These are phyloP conservation scores for Bombycilla garrulus DNA, from an alignment of 2,113 vertebrate genomes.

Conservation along the genomic window DNA sequence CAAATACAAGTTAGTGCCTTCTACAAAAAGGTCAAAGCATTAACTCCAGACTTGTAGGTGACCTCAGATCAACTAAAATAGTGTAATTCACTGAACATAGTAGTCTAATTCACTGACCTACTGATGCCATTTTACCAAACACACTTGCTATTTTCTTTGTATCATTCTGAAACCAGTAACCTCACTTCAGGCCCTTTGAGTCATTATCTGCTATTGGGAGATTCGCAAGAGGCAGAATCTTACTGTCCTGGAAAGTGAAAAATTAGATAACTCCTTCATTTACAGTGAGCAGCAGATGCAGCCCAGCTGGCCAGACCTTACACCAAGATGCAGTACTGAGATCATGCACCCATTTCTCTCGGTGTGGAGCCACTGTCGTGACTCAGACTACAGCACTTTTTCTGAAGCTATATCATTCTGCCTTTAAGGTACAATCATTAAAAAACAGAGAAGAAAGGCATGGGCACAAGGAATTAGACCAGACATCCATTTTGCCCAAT, in stretches of 20 bases:
- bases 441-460: not conserved
- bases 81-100: not conserved
- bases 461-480: not conserved
- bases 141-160: not conserved
- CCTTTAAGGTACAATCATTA: not conserved
- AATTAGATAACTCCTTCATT: not conserved
- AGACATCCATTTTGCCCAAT: not conserved
- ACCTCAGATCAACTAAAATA: conserved; percentile 44
- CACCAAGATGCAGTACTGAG: not conserved
- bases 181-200: not conserved
- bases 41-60: conserved; percentile 11
- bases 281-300: not conserved
- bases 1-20: conserved; percentile 23
- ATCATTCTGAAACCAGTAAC: not conserved
- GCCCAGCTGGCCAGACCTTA: not conserved
- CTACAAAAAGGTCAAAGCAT: conserved; percentile 40
- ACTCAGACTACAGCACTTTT: not conserved
- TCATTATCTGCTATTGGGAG: not conserved
- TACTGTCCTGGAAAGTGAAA: not conserved
- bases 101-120: not conserved
- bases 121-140: conserved; percentile 1
- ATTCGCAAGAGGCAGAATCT: not conserved
- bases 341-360: not conserved
- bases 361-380: not conserved
- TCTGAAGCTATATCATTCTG: not conserved